Evolutionary conservation across 2,888 invertebrate genomes (phyloP), one percentile per base, ranked within the genome.

Genomic region (Listrodromus nycthemerus): DNA sequence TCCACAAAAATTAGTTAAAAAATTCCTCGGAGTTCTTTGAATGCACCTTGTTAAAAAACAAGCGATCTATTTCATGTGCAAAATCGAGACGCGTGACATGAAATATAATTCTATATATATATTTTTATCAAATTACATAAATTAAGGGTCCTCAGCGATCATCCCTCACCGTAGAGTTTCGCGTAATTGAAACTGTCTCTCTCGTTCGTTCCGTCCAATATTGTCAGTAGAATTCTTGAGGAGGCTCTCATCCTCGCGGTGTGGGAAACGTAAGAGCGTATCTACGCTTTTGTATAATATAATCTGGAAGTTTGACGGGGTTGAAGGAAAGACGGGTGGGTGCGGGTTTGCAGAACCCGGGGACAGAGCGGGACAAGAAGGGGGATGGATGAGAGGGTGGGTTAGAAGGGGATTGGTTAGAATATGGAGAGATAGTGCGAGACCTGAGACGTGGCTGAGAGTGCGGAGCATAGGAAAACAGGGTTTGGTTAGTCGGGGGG

Each of bases 271-370:
- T 87, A 87, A 87, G 85, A 85, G 87, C 87, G 89, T 89, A 89
- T 90, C 90, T 88, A 85, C 86, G 88, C 90, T 91, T 91, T 91
- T 91, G 89, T 90, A 91, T 91, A 91, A 92, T 91, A 90, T 91
- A 92, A 92, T 91, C 90, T 89, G 87, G 85, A 91, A 91, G 90
- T 92, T 92, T 91, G 91, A 91, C 90, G 87, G 89, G 89, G 84
- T 86, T 87, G 81, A 83, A 79, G 85, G 80, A 82, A 67, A 82
- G 67, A 70, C 61, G 63, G 55, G 71, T 41, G 69, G 86, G 90
- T 89, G 88, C 89, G 88, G 88, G 86, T 86, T 87, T 78, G 74
- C 66, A 41, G 50, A 52, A 80, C 55, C 58, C 30, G 37, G 52
- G 73, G 78, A 58, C 48, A 67, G 85, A 84, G 69, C 66, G 84